Evolutionary conservation across 2,113 vertebrate species (phyloP).

Genomic region (Mobula birostris): DNA sequence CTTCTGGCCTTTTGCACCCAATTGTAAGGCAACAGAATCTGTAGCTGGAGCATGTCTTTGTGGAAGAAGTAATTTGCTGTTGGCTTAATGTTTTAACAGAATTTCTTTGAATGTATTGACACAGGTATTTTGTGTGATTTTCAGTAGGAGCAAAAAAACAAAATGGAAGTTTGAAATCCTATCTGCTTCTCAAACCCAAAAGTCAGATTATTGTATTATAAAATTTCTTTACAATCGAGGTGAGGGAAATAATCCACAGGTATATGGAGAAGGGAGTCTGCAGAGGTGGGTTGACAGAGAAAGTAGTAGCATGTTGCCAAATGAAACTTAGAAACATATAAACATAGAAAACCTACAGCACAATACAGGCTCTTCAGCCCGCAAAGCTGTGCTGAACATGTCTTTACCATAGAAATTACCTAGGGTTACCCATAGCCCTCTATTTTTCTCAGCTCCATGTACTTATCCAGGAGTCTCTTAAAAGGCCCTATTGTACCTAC

Average conservation of each 20-base stretch:
- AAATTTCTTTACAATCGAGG: background rate
- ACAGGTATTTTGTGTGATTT: background rate
- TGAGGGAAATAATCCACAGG: background rate
- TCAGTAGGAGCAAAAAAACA: background rate
- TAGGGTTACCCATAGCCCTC: too few species aligned
- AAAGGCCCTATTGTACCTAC: too few species aligned
- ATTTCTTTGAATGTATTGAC: background rate
- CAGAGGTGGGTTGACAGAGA: background rate
- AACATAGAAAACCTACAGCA: too few species aligned
- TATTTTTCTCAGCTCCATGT: too few species aligned
- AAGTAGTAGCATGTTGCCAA: background rate
- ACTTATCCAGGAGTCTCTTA: too few species aligned
- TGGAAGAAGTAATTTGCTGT: background rate
- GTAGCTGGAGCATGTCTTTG: background rate
- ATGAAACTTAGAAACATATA: background rate
- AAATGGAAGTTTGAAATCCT: background rate
- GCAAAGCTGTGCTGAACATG: too few species aligned
- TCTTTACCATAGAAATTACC: too few species aligned
- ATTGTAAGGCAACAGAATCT: background rate
- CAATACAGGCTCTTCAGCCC: too few species aligned
- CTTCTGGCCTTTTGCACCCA: background rate
- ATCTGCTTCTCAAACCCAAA: background rate
- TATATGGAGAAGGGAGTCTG: background rate
- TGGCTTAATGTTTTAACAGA: background rate
- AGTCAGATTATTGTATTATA: background rate